Evolutionary conservation across 1,140 invertebrate species (phyloP), one percentile per base, ranked within the genome.

Genomic region (Venustaconcha ellipsiformis): DNA sequence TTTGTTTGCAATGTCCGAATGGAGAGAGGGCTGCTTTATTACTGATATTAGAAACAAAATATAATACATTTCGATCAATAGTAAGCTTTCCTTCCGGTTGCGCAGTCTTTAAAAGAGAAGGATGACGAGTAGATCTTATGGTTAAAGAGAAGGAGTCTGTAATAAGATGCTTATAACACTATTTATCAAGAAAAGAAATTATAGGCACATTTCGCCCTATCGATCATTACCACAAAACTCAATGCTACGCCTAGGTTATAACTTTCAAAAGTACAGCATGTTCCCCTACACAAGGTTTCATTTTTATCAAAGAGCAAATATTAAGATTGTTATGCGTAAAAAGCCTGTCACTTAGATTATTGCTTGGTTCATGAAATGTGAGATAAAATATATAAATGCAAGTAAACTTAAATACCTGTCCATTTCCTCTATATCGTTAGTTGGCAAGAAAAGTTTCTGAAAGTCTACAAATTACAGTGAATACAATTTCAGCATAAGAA

Each of bases 41-140:
- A 5, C 5, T 37, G 30, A 37, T 37, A 37, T 2, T 37, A 37
- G 37, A 6, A 37, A 8, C 37, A 37, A 37, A 37, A 37, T 8
- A 37, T 5, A 55, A 68, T 56, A 78, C 62, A 76, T 76, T 37
- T 1, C 14, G 58, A 70, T 58, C 69, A 70, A 26, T 26, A 6
- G 8, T 56, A 17, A 14, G 69, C 69, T 3, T 81, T 81, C 64
- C 18, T 75, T 23, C 62, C 72, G 65, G 63, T 76, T 14, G 57
- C 72, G 2, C 20, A 69, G 15, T 67, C 62, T 26, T 37, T 75
- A 11, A 23, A 76, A 70, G n/a, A 70, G 17, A 64, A 75, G 67
- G 77, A 81, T 62, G 78, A 81, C 70, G 80, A 74, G 62, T 70
- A 70, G 66, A 79, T 57, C 62, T 79, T 15, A 70, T 79, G 14